Conservation (phyloP, 2,888 invertebrate species). For the Drosophila stalkeri region DNA sequence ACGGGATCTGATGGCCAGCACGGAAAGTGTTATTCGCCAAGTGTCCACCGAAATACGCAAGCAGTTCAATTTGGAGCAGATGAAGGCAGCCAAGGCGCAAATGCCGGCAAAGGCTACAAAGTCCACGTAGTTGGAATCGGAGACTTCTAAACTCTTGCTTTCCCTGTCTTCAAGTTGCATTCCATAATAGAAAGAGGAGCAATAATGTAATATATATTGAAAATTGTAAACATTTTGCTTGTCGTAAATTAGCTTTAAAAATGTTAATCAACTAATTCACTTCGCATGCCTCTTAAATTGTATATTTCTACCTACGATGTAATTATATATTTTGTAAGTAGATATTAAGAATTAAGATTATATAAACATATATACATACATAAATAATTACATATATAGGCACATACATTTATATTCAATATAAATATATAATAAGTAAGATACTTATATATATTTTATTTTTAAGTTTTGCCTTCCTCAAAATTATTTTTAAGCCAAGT, state of each 20-base stretch:
- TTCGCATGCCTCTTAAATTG: not conserved
- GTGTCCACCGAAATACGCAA: constrained; percentile 81
- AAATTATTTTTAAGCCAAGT: not conserved
- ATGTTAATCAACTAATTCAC: not conserved
- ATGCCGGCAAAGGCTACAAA: constrained; percentile 61
- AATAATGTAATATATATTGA: not conserved
- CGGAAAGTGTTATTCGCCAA: constrained; percentile 81
- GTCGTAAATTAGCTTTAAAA: constrained; percentile 42
- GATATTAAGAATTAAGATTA: not conserved
- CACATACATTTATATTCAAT: not conserved
- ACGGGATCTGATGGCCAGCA: constrained; percentile 81
- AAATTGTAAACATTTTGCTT: constrained; percentile 21
- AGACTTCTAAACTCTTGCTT: not conserved
- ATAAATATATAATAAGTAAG: not conserved
- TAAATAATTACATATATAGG: not conserved
- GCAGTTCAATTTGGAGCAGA: constrained; percentile 78
- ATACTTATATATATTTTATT: not conserved
- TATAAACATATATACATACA: not conserved
- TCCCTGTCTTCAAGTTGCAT: constrained; percentile 38
- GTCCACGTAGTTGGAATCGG: constrained; percentile 49
- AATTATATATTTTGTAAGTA: not conserved
- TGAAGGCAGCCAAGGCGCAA: constrained; percentile 74
- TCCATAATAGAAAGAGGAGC: constrained; percentile 29
- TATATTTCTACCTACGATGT: not conserved
- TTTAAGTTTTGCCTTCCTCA: not conserved